Conservation (phyloP, 2,888 invertebrate genomes). For the Erpobdella octoculata region DNA sequence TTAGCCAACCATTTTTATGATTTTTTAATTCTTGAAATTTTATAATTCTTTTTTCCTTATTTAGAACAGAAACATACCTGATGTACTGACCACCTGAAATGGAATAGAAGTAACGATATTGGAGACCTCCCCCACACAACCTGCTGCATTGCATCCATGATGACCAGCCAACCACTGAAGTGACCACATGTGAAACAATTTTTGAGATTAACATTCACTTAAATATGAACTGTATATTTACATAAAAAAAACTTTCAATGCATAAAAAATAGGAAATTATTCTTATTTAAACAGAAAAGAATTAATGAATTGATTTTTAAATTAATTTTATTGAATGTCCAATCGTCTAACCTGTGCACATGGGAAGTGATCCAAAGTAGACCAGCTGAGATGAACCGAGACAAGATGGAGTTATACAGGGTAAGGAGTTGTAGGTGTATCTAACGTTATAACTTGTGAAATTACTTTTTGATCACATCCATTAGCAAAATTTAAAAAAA, state of each 20-base stretch:
- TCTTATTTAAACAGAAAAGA: too few relatives aligned
- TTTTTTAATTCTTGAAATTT: too few relatives aligned
- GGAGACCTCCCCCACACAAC: slow-evolving; percentile 15
- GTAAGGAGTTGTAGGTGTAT: neutral
- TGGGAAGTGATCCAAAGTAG: neutral
- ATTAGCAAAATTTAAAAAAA: too few relatives aligned
- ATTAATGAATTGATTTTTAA: too few relatives aligned
- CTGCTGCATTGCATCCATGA: slow-evolving; percentile 12
- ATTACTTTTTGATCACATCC: neutral
- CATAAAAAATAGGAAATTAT: too few relatives aligned
- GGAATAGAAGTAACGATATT: neutral
- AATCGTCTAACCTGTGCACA: neutral
- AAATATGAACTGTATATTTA: too few relatives aligned
- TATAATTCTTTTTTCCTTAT: too few relatives aligned
- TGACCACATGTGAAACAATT: too few relatives aligned
- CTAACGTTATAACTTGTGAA: neutral
- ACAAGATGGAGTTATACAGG: slow-evolving; percentile 4
- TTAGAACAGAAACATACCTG: neutral
- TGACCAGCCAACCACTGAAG: slow-evolving; percentile 18
- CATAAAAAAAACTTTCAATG: too few relatives aligned
- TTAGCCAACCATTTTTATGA: too few relatives aligned
- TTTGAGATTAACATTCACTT: too few relatives aligned
- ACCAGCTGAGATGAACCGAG: slow-evolving; percentile 7
- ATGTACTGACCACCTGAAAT: neutral
- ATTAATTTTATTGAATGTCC: too few relatives aligned